phyloP scores from a whole-genome alignment of 2,888 invertebrate species.

The Drosophila pegasa region DNA sequence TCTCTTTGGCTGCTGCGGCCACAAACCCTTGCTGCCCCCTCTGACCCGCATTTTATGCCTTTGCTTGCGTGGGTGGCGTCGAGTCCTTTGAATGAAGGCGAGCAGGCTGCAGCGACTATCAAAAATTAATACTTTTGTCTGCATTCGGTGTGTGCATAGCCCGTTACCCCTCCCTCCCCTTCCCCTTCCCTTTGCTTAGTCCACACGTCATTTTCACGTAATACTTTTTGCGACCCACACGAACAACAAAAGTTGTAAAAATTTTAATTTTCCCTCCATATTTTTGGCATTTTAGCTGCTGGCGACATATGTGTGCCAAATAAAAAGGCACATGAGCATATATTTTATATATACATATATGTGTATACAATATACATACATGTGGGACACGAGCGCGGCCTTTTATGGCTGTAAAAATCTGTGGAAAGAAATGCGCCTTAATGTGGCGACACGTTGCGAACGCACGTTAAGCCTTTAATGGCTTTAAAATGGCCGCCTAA shows the following conservation, averaged over 20 bases:
- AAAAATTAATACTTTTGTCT: slow-evolving; percentile 81
- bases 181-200: slow-evolving; percentile 1
- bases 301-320: slow-evolving; percentile 69
- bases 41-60: slow-evolving; percentile 44
- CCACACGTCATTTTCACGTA: slow-evolving; percentile 73
- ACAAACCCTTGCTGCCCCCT: slow-evolving; percentile 59
- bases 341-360: slow-evolving; percentile 4
- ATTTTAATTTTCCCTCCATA: slow-evolving; percentile 78
- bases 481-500: slow-evolving; percentile 57
- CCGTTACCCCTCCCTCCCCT: background rate
- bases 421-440: slow-evolving; percentile 15
- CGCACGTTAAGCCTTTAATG: slow-evolving; percentile 62
- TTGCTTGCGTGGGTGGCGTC: slow-evolving; percentile 25
- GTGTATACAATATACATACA: slow-evolving; percentile 3
- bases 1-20: slow-evolving; percentile 10
- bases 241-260: slow-evolving; percentile 77
- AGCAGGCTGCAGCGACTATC: slow-evolving; percentile 75
- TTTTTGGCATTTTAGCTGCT: slow-evolving; percentile 64
- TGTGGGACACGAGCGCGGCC: slow-evolving; percentile 5
- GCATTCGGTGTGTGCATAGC: slow-evolving; percentile 26
- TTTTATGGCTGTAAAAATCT: slow-evolving; percentile 45
- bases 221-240: slow-evolving; percentile 66
- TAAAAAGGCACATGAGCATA: slow-evolving; percentile 51
- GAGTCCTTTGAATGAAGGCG: slow-evolving; percentile 23
- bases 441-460: slow-evolving; percentile 36